These are phyloP conservation scores for Buathra laborator DNA, from an alignment of 2,888 invertebrate genomes.

Conservation along the genomic window DNA sequence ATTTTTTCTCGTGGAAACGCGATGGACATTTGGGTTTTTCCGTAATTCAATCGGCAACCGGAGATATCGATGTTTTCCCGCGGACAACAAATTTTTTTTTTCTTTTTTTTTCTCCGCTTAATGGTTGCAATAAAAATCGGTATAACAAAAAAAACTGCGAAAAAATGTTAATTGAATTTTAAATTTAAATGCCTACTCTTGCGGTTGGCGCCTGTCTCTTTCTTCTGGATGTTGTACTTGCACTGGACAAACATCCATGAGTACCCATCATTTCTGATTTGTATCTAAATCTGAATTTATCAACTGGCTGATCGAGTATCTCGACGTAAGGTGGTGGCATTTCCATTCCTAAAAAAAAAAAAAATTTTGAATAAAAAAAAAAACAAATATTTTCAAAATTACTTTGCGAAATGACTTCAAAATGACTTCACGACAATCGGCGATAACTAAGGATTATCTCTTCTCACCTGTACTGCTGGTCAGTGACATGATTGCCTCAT, in stretches of 20 bases:
- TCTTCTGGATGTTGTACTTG: constrained; percentile 87
- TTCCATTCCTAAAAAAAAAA: constrained; percentile 42
- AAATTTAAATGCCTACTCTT: constrained; percentile 85
- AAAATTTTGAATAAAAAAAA: not conserved
- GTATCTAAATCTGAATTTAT: constrained; percentile 94
- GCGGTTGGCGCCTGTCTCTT: constrained; percentile 91
- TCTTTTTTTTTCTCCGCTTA: no score
- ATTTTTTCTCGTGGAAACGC: no score
- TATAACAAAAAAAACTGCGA: constrained; percentile 4
- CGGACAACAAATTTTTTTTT: no score
- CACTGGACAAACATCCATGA: constrained; percentile 92
- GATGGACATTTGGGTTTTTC: no score
- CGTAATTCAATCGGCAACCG: no score
- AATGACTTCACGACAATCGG: not conserved
- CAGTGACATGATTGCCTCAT: constrained; percentile 70
- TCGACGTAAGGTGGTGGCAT: constrained; percentile 85
- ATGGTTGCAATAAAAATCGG: not conserved
- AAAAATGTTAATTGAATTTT: constrained; percentile 66
- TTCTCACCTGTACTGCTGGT: constrained; percentile 69
- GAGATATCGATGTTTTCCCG: no score
- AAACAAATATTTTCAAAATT: not conserved
- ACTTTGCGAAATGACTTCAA: not conserved
- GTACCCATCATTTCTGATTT: constrained; percentile 95
- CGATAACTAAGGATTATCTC: not conserved
- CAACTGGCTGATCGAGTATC: constrained; percentile 91